Evolutionary conservation across 1,140 invertebrate genomes (phyloP).

Genomic region (Panagrolaimus sp.): DNA sequence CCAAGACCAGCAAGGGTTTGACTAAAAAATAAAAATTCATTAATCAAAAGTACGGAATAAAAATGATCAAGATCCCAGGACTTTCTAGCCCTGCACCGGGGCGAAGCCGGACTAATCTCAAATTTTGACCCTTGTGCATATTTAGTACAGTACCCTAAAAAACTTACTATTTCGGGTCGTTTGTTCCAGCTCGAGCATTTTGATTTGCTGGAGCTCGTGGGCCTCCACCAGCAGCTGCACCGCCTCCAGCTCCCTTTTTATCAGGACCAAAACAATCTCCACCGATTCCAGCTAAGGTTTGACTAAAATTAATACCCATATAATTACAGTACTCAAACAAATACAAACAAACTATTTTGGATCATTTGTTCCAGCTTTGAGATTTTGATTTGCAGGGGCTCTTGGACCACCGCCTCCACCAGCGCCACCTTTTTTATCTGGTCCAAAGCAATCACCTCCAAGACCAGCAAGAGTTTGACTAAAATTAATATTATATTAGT

Average conservation of each 20-base stretch:
- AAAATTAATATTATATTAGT: too few relatives aligned
- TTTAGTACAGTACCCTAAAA: too few relatives aligned
- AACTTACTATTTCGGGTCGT: neutral
- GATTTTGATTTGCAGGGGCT: neutral
- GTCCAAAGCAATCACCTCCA: slow-evolving; percentile 6
- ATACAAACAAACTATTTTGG: slow-evolving; percentile 13
- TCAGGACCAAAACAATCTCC: slow-evolving; percentile 34
- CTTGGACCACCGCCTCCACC: slow-evolving; percentile 4
- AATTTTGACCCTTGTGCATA: too few relatives aligned
- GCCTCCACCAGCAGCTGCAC: neutral
- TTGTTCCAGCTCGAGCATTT: neutral
- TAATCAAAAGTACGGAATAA: too few relatives aligned
- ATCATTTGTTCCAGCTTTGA: slow-evolving; percentile 7
- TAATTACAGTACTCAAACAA: too few relatives aligned
- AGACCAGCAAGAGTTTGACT: neutral
- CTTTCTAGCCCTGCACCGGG: too few relatives aligned
- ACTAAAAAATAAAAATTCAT: too few relatives aligned
- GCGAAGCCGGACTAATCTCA: too few relatives aligned
- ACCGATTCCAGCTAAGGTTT: slow-evolving; percentile 28
- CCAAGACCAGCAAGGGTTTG: slow-evolving; percentile 15
- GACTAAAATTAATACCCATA: too few relatives aligned
- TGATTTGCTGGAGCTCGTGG: neutral
- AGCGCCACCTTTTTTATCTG: slow-evolving; percentile 5
- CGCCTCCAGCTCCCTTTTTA: slow-evolving; percentile 20
- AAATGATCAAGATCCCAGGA: too few relatives aligned